A percentile compares a stretch with the other conserved stretches of the same genome.
Evolutionary conservation across 2,113 vertebrate genomes (phyloP).

Genomic region (Ammodytes dubius): DNA sequence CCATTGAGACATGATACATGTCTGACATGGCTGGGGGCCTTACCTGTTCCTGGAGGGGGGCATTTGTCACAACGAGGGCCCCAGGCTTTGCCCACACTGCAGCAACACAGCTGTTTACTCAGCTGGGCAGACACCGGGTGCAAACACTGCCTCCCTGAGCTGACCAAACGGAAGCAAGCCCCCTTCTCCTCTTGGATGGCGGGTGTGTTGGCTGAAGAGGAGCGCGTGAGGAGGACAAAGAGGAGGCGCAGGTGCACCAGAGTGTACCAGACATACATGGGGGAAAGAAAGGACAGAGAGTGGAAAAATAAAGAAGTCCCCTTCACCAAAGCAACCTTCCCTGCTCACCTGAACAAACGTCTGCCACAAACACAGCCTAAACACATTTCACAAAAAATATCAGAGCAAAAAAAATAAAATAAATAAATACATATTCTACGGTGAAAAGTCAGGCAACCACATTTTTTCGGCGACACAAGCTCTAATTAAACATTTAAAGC

Average conservation of each 20-base stretch:
- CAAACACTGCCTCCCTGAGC: slow-evolving; percentile 94
- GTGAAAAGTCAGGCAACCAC: neutral
- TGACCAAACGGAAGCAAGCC: slow-evolving; percentile 96
- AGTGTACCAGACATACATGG: slow-evolving; percentile 71
- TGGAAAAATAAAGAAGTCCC: slow-evolving; percentile 77
- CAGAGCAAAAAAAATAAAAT: slow-evolving; percentile 6
- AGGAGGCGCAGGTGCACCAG: slow-evolving; percentile 67
- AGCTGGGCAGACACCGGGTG: slow-evolving; percentile 97
- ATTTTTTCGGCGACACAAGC: neutral
- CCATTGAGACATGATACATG: neutral
- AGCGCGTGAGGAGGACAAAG: slow-evolving; percentile 74
- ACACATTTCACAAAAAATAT: slow-evolving; percentile 28
- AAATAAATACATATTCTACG: slow-evolving; percentile 26
- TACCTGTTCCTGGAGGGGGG: slow-evolving; percentile 96
- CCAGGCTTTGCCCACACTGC: slow-evolving; percentile 99
- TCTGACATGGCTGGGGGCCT: slow-evolving; percentile 75
- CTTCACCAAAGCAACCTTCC: slow-evolving; percentile 69
- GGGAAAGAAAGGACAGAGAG: slow-evolving; percentile 71
- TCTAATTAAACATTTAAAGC: slow-evolving; percentile 24
- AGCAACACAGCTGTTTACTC: slow-evolving; percentile 99
- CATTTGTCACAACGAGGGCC: slow-evolving; percentile 96
- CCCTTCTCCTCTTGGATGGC: slow-evolving; percentile 93
- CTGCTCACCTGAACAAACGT: slow-evolving; percentile 32
- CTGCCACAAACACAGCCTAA: slow-evolving; percentile 17
- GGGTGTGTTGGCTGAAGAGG: slow-evolving; percentile 89